A percentile compares a stretch with the other conserved stretches of the same genome.
Evolutionary conservation across 2,113 vertebrate species (phyloP).

Genomic region (Syngnathoides biaculeatus): DNA sequence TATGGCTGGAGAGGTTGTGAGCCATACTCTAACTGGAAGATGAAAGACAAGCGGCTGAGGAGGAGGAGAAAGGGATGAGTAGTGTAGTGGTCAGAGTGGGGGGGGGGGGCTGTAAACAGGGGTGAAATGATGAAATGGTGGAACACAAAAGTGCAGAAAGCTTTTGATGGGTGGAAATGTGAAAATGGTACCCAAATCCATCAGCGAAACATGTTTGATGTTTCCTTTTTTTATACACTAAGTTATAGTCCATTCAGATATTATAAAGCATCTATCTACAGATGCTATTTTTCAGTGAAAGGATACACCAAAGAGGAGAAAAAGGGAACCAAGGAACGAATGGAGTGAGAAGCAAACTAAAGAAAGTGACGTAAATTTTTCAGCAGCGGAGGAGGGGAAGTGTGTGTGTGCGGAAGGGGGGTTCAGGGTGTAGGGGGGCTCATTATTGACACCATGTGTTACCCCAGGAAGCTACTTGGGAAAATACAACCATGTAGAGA

Average conservation of each 20-base stretch:
- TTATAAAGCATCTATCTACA: background rate
- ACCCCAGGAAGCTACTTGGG: conserved; percentile 63
- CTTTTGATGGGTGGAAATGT: conserved; percentile 11
- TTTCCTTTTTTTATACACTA: background rate
- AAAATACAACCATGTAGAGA: conserved; percentile 57
- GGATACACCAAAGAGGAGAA: background rate
- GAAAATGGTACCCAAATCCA: conserved; percentile 1
- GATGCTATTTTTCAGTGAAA: conserved; percentile 1
- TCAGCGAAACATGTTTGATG: conserved; percentile 7
- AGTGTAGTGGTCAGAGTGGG: background rate
- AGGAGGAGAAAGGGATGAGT: conserved; percentile 7
- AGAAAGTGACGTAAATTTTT: conserved; percentile 34
- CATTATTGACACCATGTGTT: conserved; percentile 72
- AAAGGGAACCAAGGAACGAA: conserved; percentile 30
- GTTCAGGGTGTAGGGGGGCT: conserved; percentile 20
- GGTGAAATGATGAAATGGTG: conserved; percentile 7
- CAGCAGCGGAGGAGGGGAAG: conserved; percentile 39
- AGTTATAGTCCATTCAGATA: background rate
- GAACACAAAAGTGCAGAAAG: conserved; percentile 10
- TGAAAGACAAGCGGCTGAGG: conserved; percentile 28
- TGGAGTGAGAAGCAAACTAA: conserved; percentile 14
- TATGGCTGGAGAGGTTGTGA: conserved; percentile 41
- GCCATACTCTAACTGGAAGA: conserved; percentile 30
- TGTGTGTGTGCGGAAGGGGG: conserved; percentile 18
- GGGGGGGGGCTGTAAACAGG: background rate